A percentile compares a stretch with the other conserved stretches of the same genome.
Conservation (phyloP, 2,888 invertebrate genomes). For the Macrosoma leucophasiata region DNA sequence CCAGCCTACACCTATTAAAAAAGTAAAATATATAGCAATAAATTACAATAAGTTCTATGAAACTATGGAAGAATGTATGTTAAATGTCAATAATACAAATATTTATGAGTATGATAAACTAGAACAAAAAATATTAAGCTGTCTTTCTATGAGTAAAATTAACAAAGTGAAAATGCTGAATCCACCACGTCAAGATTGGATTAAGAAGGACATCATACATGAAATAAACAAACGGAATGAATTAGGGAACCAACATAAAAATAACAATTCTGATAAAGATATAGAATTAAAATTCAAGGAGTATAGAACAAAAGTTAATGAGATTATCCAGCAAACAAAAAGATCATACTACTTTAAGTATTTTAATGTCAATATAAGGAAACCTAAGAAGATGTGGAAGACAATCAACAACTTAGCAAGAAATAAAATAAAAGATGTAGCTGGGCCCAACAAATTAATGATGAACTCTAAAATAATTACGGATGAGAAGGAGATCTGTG, state of each 20-base stretch:
- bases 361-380: slow-evolving; percentile 6
- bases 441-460: background rate
- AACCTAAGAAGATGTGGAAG: background rate
- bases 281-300: slow-evolving; percentile 1
- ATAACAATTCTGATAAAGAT: slow-evolving; percentile 5
- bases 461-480: background rate
- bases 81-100: background rate
- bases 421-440: background rate
- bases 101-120: too few species aligned
- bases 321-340: slow-evolving; percentile 8
- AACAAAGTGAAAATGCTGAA: slow-evolving; percentile 17
- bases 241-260: slow-evolving; percentile 11
- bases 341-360: slow-evolving; percentile 11
- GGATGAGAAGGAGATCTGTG: background rate
- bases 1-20: slow-evolving; percentile 1
- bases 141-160: too few species aligned
- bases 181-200: slow-evolving; percentile 19
- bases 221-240: slow-evolving; percentile 9
- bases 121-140: too few species aligned
- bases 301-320: background rate
- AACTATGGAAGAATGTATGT: background rate
- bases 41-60: slow-evolving; percentile 10
- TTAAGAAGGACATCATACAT: slow-evolving; percentile 14
- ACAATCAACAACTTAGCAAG: background rate
- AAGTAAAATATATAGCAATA: slow-evolving; percentile 13